Conservation (phyloP, 2,888 invertebrate species). For the Vanessa cardui region DNA sequence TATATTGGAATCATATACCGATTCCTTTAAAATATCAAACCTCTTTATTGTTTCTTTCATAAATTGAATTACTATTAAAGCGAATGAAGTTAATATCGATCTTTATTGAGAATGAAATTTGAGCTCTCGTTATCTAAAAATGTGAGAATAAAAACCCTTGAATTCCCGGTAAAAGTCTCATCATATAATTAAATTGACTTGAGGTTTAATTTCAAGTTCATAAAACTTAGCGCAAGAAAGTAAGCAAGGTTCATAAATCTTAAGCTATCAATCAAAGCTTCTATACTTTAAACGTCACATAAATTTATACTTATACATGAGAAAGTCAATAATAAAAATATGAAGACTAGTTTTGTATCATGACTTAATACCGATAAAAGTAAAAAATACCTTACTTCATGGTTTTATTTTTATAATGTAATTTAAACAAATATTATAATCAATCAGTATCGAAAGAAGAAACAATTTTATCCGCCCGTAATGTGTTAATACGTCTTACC, state of each 20-base stretch:
- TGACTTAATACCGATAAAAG: no score
- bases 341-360: not conserved
- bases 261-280: conserved; percentile 48
- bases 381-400: no score
- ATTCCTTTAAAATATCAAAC: no score
- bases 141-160: not conserved
- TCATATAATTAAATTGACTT: conserved; percentile 24
- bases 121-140: not conserved
- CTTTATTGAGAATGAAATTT: not conserved
- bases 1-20: no score
- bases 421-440: no score
- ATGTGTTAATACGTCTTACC: no score
- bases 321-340: not conserved
- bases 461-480: no score
- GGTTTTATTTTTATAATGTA: no score
- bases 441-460: no score
- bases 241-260: conserved; percentile 41
- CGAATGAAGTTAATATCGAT: no score
- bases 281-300: not conserved
- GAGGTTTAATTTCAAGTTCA: conserved; percentile 28
- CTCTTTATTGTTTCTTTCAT: no score
- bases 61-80: no score
- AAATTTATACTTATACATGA: not conserved
- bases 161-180: not conserved
- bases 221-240: conserved; percentile 40